Conservation (phyloP, 2,888 invertebrate species). For the Oxyscelio sp. region DNA sequence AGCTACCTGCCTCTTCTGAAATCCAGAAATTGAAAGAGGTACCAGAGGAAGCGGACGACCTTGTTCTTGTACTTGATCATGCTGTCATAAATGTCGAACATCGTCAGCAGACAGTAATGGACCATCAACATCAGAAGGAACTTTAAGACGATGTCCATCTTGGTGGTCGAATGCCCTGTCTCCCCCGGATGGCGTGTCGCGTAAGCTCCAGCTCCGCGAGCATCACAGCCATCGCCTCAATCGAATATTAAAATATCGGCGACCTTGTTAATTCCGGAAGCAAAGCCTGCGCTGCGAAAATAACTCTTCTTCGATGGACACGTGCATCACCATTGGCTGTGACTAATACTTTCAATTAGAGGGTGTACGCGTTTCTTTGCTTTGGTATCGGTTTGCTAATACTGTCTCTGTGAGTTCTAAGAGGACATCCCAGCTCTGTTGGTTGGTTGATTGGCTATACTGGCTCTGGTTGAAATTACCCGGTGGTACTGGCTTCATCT, state of each 20-base stretch:
- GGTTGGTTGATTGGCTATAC: background rate
- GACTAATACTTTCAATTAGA: conserved; percentile 56
- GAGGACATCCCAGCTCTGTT: conserved; percentile 65
- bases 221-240: conserved; percentile 12
- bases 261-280: conserved; percentile 13
- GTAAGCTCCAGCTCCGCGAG: background rate
- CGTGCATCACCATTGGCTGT: conserved; percentile 15
- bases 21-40: no score
- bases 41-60: no score
- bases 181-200: background rate
- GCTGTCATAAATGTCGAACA: conserved; percentile 44
- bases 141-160: conserved; percentile 33
- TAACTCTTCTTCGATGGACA: conserved; percentile 10
- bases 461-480: background rate
- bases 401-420: background rate
- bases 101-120: conserved; percentile 16
- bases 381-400: background rate
- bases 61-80: no score
- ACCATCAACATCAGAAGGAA: conserved; percentile 46
- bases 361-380: background rate
- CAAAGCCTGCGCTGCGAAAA: conserved; percentile 4
- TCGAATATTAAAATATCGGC: conserved; percentile 58
- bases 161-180: background rate
- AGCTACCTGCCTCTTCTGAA: no score
- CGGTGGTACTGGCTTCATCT: conserved; percentile 29